These are phyloP conservation scores for Pandemis cinnamomeana DNA, from an alignment of 2,888 invertebrate species.

Conservation along the genomic window DNA sequence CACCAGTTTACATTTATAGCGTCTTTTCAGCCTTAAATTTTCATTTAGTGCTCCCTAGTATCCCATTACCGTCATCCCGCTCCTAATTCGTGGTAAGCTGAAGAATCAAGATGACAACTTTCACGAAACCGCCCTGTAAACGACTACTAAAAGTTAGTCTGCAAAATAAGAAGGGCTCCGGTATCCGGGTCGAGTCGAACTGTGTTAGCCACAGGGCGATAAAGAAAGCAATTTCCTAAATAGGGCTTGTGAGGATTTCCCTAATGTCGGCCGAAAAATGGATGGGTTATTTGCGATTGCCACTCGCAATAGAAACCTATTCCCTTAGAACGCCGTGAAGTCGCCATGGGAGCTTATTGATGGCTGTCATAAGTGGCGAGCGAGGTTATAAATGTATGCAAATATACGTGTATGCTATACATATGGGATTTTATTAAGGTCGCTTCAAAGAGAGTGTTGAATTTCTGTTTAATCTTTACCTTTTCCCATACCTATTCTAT, in stretches of 20 bases:
- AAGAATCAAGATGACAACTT: constrained; percentile 26
- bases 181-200: constrained; percentile 57
- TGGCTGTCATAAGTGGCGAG: constrained; percentile 6
- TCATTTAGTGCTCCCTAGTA: constrained; percentile 1
- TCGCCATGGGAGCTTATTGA: constrained; percentile 24
- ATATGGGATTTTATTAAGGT: constrained; percentile 1
- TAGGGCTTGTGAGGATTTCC: constrained; percentile 77
- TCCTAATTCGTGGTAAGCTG: constrained; percentile 18
- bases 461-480: neutral
- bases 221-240: constrained; percentile 79
- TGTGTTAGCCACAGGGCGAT: constrained; percentile 72
- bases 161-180: constrained; percentile 43
- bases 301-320: constrained; percentile 58
- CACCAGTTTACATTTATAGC: neutral
- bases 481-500: too few relatives aligned
- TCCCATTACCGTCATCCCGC: constrained; percentile 2
- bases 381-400: constrained; percentile 9
- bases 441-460: neutral
- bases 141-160: constrained; percentile 54
- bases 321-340: constrained; percentile 42
- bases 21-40: constrained; percentile 4
- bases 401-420: neutral
- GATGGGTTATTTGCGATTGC: constrained; percentile 56
- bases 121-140: constrained; percentile 43
- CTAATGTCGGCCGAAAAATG: constrained; percentile 72